Conservation (phyloP, 1,140 invertebrate genomes). For the Drosophila paulistorum region DNA sequence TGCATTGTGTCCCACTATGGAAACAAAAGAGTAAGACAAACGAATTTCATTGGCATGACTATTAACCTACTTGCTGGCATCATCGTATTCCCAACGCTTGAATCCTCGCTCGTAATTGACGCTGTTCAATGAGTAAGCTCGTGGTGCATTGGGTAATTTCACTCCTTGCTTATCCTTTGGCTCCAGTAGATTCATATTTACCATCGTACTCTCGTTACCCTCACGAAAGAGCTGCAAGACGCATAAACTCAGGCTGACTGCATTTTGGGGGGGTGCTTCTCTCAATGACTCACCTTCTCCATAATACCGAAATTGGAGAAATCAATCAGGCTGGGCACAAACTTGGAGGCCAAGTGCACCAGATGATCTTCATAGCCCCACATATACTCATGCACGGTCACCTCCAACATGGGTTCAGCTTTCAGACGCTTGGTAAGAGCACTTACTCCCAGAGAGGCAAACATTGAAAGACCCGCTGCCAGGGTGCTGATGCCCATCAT, state of each 20-base stretch:
- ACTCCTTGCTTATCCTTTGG: conserved; percentile 45
- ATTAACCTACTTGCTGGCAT: conserved; percentile 65
- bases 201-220: conserved; percentile 83
- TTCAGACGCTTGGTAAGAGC: conserved; percentile 86
- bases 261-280: not conserved
- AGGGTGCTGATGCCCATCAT: conserved; percentile 85
- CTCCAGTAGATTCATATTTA: conserved; percentile 84
- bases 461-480: conserved; percentile 64
- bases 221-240: conserved; percentile 85
- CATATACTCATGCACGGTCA: conserved; percentile 89
- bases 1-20: conserved; percentile 84
- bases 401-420: conserved; percentile 87
- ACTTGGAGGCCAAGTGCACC: conserved; percentile 87
- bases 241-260: not conserved
- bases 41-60: too few species aligned
- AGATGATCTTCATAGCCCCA: conserved; percentile 94
- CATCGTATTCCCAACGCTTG: conserved; percentile 85
- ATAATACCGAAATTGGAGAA: conserved; percentile 91
- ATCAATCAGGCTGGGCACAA: conserved; percentile 89
- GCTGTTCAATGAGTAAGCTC: conserved; percentile 83
- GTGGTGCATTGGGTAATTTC: conserved; percentile 40
- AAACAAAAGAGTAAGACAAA: not conserved
- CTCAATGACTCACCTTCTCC: conserved; percentile 87
- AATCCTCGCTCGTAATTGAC: conserved; percentile 86
- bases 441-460: conserved; percentile 84